phyloP scores from a whole-genome alignment of 2,113 vertebrate species.

The Nansenia antarctica region DNA sequence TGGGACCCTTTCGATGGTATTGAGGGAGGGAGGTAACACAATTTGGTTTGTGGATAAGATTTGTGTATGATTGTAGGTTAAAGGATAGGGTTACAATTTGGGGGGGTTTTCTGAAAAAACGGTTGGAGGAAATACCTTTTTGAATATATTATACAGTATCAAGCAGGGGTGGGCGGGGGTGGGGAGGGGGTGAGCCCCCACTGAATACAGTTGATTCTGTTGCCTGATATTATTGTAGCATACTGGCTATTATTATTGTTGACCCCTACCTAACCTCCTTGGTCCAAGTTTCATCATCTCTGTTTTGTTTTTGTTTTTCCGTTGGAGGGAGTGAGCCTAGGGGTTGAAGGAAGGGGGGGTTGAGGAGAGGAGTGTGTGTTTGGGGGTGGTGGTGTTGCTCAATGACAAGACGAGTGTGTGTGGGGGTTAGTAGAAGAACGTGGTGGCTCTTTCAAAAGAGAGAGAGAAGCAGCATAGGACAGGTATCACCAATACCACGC shows the following conservation, averaged over 20 bases:
- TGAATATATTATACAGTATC: too few relatives aligned
- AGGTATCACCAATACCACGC: constrained; percentile 61
- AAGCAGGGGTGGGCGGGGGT: too few relatives aligned
- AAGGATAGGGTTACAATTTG: constrained; percentile 19
- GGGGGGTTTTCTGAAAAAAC: constrained; percentile 12
- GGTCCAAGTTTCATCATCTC: too few relatives aligned
- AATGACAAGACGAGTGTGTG: not conserved
- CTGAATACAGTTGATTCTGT: constrained; percentile 9
- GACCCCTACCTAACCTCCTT: too few relatives aligned
- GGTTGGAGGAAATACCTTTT: constrained; percentile 24
- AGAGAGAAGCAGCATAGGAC: constrained; percentile 17
- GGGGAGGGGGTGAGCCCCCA: not conserved
- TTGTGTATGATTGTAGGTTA: too few relatives aligned
- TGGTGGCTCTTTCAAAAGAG: constrained; percentile 23
- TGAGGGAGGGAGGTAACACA: constrained; percentile 52
- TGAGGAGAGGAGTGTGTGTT: too few relatives aligned
- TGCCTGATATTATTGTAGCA: constrained; percentile 11
- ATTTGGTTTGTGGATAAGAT: constrained; percentile 33
- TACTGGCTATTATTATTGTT: constrained; percentile 1
- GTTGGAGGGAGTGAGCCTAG: too few relatives aligned
- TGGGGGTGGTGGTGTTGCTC: constrained; percentile 9
- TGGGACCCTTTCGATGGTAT: constrained; percentile 61
- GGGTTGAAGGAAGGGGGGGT: too few relatives aligned
- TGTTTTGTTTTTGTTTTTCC: not conserved
- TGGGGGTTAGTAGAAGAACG: constrained; percentile 33